phyloP scores from a whole-genome alignment of 2,113 vertebrate species.

The Tetrax tetrax region DNA sequence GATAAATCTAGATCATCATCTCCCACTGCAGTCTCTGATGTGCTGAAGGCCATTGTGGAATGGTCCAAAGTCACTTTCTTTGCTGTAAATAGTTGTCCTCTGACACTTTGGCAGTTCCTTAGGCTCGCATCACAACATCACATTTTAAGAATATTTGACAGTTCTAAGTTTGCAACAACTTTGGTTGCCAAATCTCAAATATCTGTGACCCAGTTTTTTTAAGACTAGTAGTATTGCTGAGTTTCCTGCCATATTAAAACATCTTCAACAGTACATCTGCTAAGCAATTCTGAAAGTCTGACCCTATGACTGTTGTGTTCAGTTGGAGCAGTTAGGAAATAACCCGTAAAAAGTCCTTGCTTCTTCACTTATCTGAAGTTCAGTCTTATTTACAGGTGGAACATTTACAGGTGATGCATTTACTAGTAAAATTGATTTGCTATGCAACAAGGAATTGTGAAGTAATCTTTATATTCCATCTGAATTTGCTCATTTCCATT shows the following conservation, averaged over 20 bases:
- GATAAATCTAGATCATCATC: not conserved
- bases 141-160: not conserved
- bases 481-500: not conserved
- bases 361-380: not conserved
- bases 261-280: not conserved
- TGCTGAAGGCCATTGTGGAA: not conserved
- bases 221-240: not conserved
- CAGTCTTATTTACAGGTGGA: not conserved
- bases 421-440: not conserved
- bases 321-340: not conserved
- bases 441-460: not conserved
- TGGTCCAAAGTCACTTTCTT: not conserved
- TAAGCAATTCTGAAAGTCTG: not conserved
- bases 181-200: not conserved
- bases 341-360: not conserved
- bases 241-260: not conserved
- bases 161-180: not conserved
- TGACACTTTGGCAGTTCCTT: not conserved
- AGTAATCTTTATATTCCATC: not conserved
- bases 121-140: not conserved
- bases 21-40: not conserved
- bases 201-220: not conserved
- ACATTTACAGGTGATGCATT: not conserved
- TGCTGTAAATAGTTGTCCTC: not conserved
- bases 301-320: not conserved